phyloP scores from a whole-genome alignment of 2,113 vertebrate species.

The Columba livia region DNA sequence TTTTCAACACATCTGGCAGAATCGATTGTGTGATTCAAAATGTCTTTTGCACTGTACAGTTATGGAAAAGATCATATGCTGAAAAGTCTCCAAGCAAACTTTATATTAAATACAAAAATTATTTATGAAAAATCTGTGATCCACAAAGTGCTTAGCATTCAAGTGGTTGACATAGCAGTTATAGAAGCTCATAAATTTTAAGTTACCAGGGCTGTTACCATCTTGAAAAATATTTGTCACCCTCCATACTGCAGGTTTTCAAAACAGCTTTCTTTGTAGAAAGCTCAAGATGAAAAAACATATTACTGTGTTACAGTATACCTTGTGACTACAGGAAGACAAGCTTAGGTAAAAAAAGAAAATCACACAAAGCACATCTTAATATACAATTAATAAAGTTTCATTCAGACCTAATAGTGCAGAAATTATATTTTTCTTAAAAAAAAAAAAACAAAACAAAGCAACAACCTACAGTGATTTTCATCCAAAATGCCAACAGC shows the following conservation, averaged over 20 bases:
- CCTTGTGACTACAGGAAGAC: constrained; percentile 92
- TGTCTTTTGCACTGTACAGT: constrained; percentile 81
- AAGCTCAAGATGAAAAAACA: constrained; percentile 83
- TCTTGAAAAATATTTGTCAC: constrained; percentile 75
- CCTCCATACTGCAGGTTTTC: constrained; percentile 69
- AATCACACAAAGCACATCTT: constrained; percentile 92
- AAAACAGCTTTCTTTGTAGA: constrained; percentile 82
- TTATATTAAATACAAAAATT: constrained; percentile 85
- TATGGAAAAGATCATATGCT: constrained; percentile 81
- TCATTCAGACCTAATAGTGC: constrained; percentile 91
- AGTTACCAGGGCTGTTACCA: constrained; percentile 78
- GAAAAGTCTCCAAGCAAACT: constrained; percentile 83
- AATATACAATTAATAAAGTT: constrained; percentile 87
- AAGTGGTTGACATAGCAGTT: constrained; percentile 76
- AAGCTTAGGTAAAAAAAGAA: constrained; percentile 82
- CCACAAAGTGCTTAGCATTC: constrained; percentile 85
- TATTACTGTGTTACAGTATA: constrained; percentile 86
- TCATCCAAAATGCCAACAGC: constrained; percentile 85
- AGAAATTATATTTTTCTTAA: constrained; percentile 76
- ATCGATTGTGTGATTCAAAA: constrained; percentile 71
- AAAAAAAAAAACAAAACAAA: constrained; percentile 79
- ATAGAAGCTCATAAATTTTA: constrained; percentile 71
- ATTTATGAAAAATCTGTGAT: constrained; percentile 83
- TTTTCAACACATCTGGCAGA: constrained; percentile 59
- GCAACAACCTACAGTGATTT: constrained; percentile 82